Percentiles rank a stretch among this genome's conserved stretches.
Conservation (phyloP, 2,113 vertebrate genomes). For the Elgaria multicarinata region DNA sequence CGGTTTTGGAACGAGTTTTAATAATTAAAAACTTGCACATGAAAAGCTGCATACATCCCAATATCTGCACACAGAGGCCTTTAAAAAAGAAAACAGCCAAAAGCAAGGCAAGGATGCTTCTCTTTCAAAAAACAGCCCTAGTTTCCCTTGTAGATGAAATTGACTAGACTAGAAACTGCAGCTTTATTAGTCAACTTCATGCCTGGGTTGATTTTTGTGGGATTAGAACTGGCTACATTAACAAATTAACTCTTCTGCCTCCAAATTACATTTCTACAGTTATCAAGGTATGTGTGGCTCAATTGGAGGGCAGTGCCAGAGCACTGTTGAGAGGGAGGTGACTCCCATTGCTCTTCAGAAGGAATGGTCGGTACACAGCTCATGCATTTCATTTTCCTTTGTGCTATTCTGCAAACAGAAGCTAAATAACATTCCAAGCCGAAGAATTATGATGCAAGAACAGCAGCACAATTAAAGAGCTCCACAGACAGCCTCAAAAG, state of each 20-base stretch:
- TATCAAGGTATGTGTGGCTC: not conserved
- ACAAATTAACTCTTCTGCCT: not conserved
- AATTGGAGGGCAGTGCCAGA: not conserved
- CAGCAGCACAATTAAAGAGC: not conserved
- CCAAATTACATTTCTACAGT: not conserved
- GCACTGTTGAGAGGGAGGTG: too few species aligned
- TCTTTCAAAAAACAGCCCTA: not conserved
- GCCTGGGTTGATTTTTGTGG: not conserved
- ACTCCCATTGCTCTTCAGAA: not conserved
- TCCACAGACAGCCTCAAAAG: accelerated
- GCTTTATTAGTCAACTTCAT: not conserved
- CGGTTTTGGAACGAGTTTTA: not conserved
- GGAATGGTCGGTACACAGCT: not conserved
- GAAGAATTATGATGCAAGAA: constrained; percentile 9
- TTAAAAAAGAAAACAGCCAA: not conserved
- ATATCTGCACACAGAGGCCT: not conserved
- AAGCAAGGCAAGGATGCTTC: not conserved
- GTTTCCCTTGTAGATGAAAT: not conserved
- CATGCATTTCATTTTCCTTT: too few species aligned
- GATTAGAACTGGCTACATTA: not conserved
- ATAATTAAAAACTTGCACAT: not conserved
- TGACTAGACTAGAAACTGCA: not conserved
- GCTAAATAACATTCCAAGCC: not conserved
- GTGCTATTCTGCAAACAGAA: not conserved
- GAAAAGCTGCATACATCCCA: not conserved